Evolutionary conservation across 2,797 vertebrate genomes (phyloP), one percentile per base, ranked within the genome.

Genomic region (Tenualosa ilisha): DNA sequence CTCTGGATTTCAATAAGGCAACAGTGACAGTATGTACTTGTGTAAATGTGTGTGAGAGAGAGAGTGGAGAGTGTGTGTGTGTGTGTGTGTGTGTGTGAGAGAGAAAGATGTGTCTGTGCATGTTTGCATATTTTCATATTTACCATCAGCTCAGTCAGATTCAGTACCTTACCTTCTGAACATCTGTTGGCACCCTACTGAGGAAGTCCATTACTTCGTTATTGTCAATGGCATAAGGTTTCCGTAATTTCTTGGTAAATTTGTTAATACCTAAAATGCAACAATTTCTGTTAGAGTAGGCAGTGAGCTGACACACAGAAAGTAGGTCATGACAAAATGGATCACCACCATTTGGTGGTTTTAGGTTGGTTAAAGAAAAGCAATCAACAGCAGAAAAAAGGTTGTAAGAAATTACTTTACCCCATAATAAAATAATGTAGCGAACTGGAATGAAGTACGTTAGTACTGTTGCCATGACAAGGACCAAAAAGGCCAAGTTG

Each of bases 181-280:
- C 96, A 94, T 99, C 98, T 90, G 98, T 99, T 84, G 98, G 98
- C 86, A 98, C 97, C 94, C 98, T 97, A 92, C 96, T 95, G 94
- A 99, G 97, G 95, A 99, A 99, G 94, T 99, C 97, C 88, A 99
- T 94, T 83, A 99, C 92, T 91, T 99, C 98, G 87, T 98, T 99
- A 95, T 97, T 99, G 92, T 99, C 96, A 9, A 99, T 97, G 93
- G 96, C 93, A 46, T 98, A 98, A n/a, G 97, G 98, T 91, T 97
- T 98, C 92, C 98, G 96, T 88, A 99, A 93, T 93, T 97, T 99
- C 97, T 99, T 99, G 88, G 98, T 99, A 93, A 99, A 99, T 95
- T 99, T 99, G 96, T 99, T 97, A 95, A 99, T 96, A 90, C 98
- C 98, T 99, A 90, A 91, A 92, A 94, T 92, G 46, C 88, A 92